Base-by-base conservation (phyloP, 2,797 vertebrate species). In the Choloepus didactylus region DNA sequence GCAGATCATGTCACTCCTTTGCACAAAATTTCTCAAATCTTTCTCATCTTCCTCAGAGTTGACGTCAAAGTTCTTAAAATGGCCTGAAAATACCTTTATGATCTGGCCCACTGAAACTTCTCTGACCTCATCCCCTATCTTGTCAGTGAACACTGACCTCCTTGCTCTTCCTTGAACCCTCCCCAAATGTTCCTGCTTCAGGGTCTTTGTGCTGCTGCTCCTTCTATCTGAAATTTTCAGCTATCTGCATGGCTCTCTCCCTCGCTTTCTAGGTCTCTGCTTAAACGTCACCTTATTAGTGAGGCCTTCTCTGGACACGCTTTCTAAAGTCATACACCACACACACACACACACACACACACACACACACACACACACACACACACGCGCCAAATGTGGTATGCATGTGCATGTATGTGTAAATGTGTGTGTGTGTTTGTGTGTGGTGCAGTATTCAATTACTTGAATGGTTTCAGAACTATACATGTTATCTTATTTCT, bases 61-160 rank as follows among this genome's bases (percentile, higher is more conserved):
- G 79, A 88, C 92, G 25, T 84, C 82, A 59, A 72, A 88, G 23
- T 95, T 89, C 49, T 95, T 67, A 72, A 89, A 96, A 73, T 84
- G 60, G 23, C n/a, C 21, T 72, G 11, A 79, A 79, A 49, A 31
- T 5, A 76, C 56, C 27, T 51, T 1, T 56, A 7, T 2, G 21
- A 67, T 54, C 81, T 60, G 23, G 12, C 14, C 64, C 21, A 79
- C 59, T 31, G 62, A 70, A 89, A 27, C n/a, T 18, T n/a, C 60
- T 84, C 90, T 70, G 76, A 75, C 54, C 76, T 77, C 19, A 16
- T 84, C 54, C 27, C 29, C 18, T 12, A 1, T 70, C 72, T n/a
- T 76, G 77, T 54, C 19, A 70, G 38, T 23, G 49, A 89, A 56
- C n/a, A 64, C 15, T 15, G 56, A 31, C 51, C 44, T 93, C 56